Evolutionary conservation across 2,797 vertebrate species (phyloP), one percentile per base, ranked within the genome.

Genomic region (Myotis vivesi): DNA sequence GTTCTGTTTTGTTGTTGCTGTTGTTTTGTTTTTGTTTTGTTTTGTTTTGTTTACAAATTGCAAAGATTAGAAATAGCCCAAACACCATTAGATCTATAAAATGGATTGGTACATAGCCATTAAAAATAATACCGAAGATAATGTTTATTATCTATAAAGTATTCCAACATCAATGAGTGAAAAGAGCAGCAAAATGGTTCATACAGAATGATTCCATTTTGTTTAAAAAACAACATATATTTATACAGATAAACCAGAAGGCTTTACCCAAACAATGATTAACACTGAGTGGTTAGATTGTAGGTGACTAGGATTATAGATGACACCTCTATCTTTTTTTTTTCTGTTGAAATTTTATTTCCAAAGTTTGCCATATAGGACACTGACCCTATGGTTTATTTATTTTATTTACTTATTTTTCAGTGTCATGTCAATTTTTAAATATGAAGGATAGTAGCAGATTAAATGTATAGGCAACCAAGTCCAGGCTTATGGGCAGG

Each of bases 311-410:
- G 51, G 38, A 86, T 80, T 88, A 90, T 13, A 77, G 38, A 94
- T 92, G 71, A 84, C 4, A 80, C 28, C 46, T 91, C 46, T 93
- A 89, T 79, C 20, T 66, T 90, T 86, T 85, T 89, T 49, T 33
- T 87, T 22, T 81, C 10, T 89, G 44, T 79, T 87, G 94, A 91
- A 75, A 85, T 95, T 85, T 66, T 76, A 95, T 73, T 84, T 88
- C 57, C 53, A 76, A 92, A 89, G 36, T 92, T 44, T 16, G 83
- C 53, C 33, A 83, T 15, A 28, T 62, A 38, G 30, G 33, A 49
- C 69, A 64, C 57, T 86, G 73, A 62, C 25, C 17, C 23, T 88
- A 41, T 85, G 25, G 57, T 59, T 59, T 59, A 25, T 71, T 72
- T 92, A 55, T 22, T 93, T 73, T 72, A 57, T 75, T 20, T 46